Evolutionary conservation across 2,888 invertebrate species (phyloP), one percentile per base, ranked within the genome.

Genomic region (Zonitis immaculata): DNA sequence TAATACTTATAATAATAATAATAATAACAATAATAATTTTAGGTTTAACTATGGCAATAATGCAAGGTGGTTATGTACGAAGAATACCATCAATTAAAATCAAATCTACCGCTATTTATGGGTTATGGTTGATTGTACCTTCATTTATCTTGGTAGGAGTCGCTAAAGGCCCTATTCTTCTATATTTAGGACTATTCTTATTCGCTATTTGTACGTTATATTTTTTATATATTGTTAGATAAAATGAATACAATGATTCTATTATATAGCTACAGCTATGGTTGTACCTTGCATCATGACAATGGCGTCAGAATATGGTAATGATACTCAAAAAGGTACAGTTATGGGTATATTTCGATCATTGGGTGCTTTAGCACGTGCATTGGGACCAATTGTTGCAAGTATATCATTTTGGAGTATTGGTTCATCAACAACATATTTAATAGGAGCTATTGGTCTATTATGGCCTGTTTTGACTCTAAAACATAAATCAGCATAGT

Each of bases 261-360:
- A n/a, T n/a, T n/a, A n/a, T 76, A 27, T 65, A 89, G 89, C 91
- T 14, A 91, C 91, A 8, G 88, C 91, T n/a, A 86, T 95, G 74
- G 95, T 96, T 26, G 96, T 98, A 18, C 95, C 98, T 9, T 95
- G 94, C 69, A 83, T 98, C 78, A 97, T 94, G 67, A 91, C 96
- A 3, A 78, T 95, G 74, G 91, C 91, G n/a, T 93, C 96, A 2
- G 84, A 85, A 59, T 87, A 88, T 71, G 89, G 91, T 6, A 85
- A 86, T 30, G 81, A 78, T 54, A 86, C 87, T 69, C 90, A 95
- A 68, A 95, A 96, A 71, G 98, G 98, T 25, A 88, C 89, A 0
- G 89, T 94, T 59, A 85, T 97, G 71, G 99, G 99, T 9, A 90
- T 93, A 60, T 92, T 97, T 70, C 82, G 98, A 55, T 96, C 97